Base-by-base conservation (phyloP, 1,140 invertebrate species). In the Orchesella cincta region DNA sequence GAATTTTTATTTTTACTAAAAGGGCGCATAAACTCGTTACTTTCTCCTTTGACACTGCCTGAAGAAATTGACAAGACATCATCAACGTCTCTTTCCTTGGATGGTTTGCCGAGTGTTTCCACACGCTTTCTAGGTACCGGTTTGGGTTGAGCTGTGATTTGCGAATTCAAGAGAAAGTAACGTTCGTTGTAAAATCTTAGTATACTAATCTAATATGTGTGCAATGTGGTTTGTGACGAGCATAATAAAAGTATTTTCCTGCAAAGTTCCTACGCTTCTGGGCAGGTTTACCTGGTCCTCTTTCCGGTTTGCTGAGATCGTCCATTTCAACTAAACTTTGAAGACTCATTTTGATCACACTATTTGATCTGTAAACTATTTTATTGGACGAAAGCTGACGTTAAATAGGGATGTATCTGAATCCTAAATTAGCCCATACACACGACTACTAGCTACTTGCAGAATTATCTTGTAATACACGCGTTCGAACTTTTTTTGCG, bases 291-390 rank as follows among this genome's bases (percentile, higher is more conserved):
- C n/a, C 26, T 67, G 62, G 33, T 67, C 23, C 26, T 31, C 62
- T 16, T 16, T 26, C 23, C 23, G 26, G 8, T 8, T 23, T 23
- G 54, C 23, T 26, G n/a, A 33, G n/a, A 31, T 67, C 31, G 5
- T 67, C 62, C 62, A 67, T 67, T 33, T 67, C 62, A 5, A 67
- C 3, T 31, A 67, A 33, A 67, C 23, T 67, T n/a, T 67, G 62
- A 67, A 31, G 62, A 33, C 62, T 67, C 62, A 67, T 67, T 67
- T 67, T n/a, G n/a, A n/a, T n/a, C n/a, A n/a, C n/a, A n/a, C n/a
- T n/a, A n/a, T n/a, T n/a, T n/a, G n/a, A n/a, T n/a, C n/a, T n/a
- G n/a, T n/a, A n/a, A n/a, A n/a, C n/a, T n/a, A n/a, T n/a, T n/a
- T n/a, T n/a, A n/a, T n/a, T n/a, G n/a, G n/a, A n/a, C n/a, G n/a